Evolutionary conservation across 2,888 invertebrate genomes (phyloP), one percentile per base, ranked within the genome.

Genomic region (Campaea margaritaria): DNA sequence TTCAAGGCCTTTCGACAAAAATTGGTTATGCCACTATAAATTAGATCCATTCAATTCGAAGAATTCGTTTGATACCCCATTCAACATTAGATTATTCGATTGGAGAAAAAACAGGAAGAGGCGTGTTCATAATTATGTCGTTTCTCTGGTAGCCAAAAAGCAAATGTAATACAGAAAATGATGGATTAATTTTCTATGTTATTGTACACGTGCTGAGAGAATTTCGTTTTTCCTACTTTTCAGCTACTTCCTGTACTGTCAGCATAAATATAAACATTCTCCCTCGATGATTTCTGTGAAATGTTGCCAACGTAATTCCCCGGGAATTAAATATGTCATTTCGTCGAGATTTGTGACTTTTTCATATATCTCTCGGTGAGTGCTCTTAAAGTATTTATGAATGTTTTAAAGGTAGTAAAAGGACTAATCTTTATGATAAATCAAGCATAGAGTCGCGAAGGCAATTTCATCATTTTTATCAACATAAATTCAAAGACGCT

Each of bases 371-470:
- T 15, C 21, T 52, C 14, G 43, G 16, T 13, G 42, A 58, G 51
- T 51, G 42, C 46, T 51, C 46, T 39, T 31, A 45, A 14, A 51
- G 36, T 27, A 52, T 51, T 49, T 52, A 57, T 58, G 42, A 58
- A 58, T 43, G 46, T 52, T 58, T n/a, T 36, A 58, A 49, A 16
- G 21, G 28, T 31, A 43, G 27, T 42, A 43, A 51, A 58, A 47
- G 12, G 21, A 27, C n/a, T 42, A 21, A 16, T n/a, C 39, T 41
- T 16, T 21, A 27, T n/a, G 34, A 28, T 16, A 46, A 13, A 50
- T 57, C 39, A 46, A 34, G 31, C 41, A 34, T 10, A 41, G 16
- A 38, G 28, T 7, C 15, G 28, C 1, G 34, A 28, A 49, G 42
- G 10, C 31, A 50, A 57, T 57, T 41, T 39, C 21, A 28, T 46